Percentiles rank a stretch among this genome's conserved stretches.
Evolutionary conservation across 2,113 vertebrate genomes (phyloP).

Genomic region (Gobiocypris rarus): DNA sequence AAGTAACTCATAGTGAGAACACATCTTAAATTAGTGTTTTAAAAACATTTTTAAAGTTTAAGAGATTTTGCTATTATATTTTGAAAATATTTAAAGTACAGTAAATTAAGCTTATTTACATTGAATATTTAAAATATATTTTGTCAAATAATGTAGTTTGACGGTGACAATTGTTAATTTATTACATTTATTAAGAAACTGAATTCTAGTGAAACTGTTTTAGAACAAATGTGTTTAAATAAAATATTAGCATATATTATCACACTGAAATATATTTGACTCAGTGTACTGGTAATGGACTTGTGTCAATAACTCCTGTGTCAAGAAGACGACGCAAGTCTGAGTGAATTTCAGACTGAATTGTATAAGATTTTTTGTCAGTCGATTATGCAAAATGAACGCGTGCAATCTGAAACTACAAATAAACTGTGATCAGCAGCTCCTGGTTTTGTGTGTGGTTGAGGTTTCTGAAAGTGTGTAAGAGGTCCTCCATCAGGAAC

Average conservation of each 20-base stretch:
- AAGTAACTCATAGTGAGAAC: background rate
- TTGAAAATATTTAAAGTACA: background rate
- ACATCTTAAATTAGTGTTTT: background rate
- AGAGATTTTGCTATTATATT: background rate
- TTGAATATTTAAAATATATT: background rate
- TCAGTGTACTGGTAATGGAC: background rate
- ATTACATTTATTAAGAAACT: background rate
- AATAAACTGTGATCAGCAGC: slow-evolving; percentile 12
- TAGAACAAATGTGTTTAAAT: background rate
- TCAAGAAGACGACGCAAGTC: background rate
- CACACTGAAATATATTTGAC: background rate
- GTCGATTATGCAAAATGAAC: background rate
- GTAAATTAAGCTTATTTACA: background rate
- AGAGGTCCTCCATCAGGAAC: background rate
- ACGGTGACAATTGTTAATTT: background rate
- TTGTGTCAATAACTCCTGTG: background rate
- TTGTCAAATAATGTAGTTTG: background rate
- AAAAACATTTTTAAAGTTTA: no score
- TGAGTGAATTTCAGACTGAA: background rate
- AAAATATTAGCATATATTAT: background rate
- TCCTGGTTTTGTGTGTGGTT: background rate
- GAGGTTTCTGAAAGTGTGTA: background rate
- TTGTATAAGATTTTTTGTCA: background rate
- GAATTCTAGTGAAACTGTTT: background rate
- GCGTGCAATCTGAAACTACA: background rate